Conservation (phyloP, 2,888 invertebrate species). For the Steinernema carpocapsae region DNA sequence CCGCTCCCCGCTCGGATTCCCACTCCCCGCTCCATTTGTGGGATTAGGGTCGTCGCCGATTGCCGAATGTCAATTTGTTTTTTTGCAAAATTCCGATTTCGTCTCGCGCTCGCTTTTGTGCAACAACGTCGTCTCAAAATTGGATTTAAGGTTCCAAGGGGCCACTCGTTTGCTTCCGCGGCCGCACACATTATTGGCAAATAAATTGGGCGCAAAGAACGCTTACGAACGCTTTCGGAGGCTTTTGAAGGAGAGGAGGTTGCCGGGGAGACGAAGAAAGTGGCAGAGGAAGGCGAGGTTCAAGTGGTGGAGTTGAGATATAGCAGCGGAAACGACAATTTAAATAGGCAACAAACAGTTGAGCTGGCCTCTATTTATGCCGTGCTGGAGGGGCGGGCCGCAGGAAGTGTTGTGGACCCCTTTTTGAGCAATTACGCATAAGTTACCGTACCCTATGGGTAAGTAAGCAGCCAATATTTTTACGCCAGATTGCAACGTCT, state of each 20-base stretch:
- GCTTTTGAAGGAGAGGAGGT: not conserved
- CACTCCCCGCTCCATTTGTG: not conserved
- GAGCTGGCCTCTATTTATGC: too few relatives aligned
- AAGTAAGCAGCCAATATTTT: too few relatives aligned
- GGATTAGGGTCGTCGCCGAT: not conserved
- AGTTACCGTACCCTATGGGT: too few relatives aligned
- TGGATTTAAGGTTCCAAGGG: not conserved
- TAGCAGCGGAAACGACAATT: too few relatives aligned
- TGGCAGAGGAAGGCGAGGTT: not conserved
- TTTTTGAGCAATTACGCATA: too few relatives aligned
- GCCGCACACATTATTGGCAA: slow-evolving; percentile 14
- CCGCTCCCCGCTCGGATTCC: not conserved
- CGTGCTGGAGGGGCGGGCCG: too few relatives aligned
- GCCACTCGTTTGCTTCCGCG: not conserved
- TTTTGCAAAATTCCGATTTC: slow-evolving; percentile 11
- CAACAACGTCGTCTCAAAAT: not conserved
- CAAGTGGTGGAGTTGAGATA: not conserved
- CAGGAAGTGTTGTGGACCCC: too few relatives aligned
- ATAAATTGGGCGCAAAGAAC: not conserved
- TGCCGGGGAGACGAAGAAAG: not conserved
- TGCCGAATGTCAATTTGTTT: not conserved
- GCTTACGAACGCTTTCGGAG: not conserved
- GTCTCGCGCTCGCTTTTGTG: not conserved
- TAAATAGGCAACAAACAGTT: too few relatives aligned
- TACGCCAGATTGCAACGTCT: too few relatives aligned